Percentiles rank a stretch among this genome's conserved stretches.
Conservation (phyloP, 2,888 invertebrate genomes). For the Thecophora atra region DNA sequence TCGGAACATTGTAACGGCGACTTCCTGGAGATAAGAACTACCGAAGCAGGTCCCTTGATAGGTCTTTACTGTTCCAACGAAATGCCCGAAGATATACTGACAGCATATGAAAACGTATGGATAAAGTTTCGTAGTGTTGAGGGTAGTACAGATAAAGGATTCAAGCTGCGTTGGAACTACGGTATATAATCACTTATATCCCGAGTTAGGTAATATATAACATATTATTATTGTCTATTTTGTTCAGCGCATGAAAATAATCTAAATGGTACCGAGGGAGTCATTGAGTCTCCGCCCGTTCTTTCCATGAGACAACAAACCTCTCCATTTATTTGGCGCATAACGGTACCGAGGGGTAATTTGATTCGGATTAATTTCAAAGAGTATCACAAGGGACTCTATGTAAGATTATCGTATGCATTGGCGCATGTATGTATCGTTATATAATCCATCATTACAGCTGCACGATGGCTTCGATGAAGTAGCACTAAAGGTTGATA, state of each 20-base stretch:
- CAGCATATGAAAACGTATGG: conserved; percentile 72
- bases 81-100: conserved; percentile 70
- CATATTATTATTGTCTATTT: not conserved
- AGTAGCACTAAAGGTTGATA: conserved; percentile 67
- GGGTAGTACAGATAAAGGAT: conserved; percentile 72
- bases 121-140: conserved; percentile 79
- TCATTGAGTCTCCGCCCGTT: conserved; percentile 57
- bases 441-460: conserved; percentile 58
- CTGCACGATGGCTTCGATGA: conserved; percentile 81
- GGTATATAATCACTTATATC: conserved; percentile 68
- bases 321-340: conserved; percentile 59
- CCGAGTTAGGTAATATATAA: no score
- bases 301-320: conserved; percentile 47
- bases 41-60: conserved; percentile 73
- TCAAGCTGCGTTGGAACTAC: conserved; percentile 76
- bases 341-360: conserved; percentile 48
- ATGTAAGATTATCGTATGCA: conserved; percentile 50
- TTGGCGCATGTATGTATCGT: no score
- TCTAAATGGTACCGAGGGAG: conserved; percentile 51
- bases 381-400: conserved; percentile 56
- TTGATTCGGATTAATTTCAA: conserved; percentile 51
- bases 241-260: conserved; percentile 56
- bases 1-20: conserved; percentile 83
- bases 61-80: conserved; percentile 78
- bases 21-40: conserved; percentile 81